Conservation (phyloP, 2,113 vertebrate genomes). For the Macroglossus sobrinus region DNA sequence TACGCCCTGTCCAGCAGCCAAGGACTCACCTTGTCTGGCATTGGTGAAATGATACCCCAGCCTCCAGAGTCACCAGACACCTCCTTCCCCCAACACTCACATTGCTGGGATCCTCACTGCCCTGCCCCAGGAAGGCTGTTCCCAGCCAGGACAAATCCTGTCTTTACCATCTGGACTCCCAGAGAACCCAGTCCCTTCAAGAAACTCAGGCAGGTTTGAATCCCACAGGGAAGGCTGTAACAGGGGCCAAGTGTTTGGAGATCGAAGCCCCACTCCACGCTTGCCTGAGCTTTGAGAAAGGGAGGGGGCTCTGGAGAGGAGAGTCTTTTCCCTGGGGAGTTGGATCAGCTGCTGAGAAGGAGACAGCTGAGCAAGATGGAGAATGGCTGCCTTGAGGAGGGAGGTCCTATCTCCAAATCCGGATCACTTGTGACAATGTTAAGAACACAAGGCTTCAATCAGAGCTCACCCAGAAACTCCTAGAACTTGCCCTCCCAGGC, state of each 20-base stretch:
- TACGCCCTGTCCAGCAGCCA: conserved; percentile 47
- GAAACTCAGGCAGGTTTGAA: background rate
- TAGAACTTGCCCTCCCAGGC: background rate
- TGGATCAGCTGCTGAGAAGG: background rate
- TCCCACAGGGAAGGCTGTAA: background rate
- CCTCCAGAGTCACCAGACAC: conserved; percentile 15
- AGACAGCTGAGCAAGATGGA: background rate
- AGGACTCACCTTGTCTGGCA: conserved; percentile 49
- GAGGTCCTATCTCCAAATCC: background rate
- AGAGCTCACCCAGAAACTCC: background rate
- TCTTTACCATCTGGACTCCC: background rate
- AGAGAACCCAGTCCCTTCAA: background rate
- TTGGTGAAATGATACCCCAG: conserved; percentile 50
- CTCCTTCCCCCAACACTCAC: background rate
- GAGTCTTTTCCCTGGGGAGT: background rate
- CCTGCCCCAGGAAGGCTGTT: background rate
- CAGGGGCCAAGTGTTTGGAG: background rate
- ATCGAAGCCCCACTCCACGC: background rate
- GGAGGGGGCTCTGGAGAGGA: no score
- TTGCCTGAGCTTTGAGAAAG: background rate
- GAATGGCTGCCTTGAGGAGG: background rate
- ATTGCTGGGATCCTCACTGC: background rate
- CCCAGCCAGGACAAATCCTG: background rate
- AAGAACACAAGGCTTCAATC: background rate
- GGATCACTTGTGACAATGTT: background rate